Evolutionary conservation across 2,888 invertebrate genomes (phyloP).

Genomic region (Euproctis similis): DNA sequence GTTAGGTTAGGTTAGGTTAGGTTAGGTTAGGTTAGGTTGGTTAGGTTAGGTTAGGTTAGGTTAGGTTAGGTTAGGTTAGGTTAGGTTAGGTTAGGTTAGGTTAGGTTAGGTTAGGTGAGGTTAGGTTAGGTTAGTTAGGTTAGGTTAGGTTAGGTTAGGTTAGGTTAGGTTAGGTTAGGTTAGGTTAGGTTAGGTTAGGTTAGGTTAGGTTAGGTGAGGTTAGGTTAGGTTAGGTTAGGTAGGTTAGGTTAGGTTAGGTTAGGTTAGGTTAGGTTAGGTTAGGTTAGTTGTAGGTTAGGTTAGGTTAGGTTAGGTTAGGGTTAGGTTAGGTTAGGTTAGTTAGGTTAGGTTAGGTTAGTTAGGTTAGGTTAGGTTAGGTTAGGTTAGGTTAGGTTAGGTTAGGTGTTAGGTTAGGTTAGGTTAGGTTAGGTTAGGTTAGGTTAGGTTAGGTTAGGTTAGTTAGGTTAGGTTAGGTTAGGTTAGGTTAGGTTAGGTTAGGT

Average conservation of each 20-base stretch:
- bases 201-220: slow-evolving; percentile 20
- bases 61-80: slow-evolving; percentile 9
- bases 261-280: slow-evolving; percentile 21
- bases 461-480: slow-evolving; percentile 13
- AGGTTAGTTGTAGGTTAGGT: slow-evolving; percentile 19
- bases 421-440: slow-evolving; percentile 5
- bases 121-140: slow-evolving; percentile 18
- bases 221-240: too few relatives aligned
- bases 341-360: slow-evolving; percentile 12
- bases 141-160: slow-evolving; percentile 17
- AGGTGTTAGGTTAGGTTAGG: too few relatives aligned
- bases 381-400: too few relatives aligned
- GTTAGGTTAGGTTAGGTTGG: slow-evolving; percentile 15
- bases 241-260: slow-evolving; percentile 20
- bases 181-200: slow-evolving; percentile 16
- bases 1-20: slow-evolving; percentile 12
- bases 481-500: slow-evolving; percentile 18
- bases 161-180: slow-evolving; percentile 10
- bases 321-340: slow-evolving; percentile 18
- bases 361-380: slow-evolving; percentile 9
- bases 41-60: too few relatives aligned
- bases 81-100: slow-evolving; percentile 8
- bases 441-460: slow-evolving; percentile 8
- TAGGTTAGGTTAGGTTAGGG: too few relatives aligned
- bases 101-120: slow-evolving; percentile 12